phyloP scores from a whole-genome alignment of 1,140 invertebrate species.

The Ips nitidus region DNA sequence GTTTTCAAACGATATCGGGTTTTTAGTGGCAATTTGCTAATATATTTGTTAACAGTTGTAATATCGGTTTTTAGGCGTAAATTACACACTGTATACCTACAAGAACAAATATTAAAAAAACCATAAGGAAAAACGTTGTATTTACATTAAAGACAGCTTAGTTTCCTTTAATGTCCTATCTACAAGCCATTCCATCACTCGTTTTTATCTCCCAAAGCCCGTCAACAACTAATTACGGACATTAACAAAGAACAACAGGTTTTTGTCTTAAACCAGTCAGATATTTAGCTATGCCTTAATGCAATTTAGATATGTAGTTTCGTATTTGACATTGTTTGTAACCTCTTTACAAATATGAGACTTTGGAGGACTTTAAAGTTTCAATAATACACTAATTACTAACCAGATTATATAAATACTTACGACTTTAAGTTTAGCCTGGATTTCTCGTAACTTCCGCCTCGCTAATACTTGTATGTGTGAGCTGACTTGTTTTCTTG shows the following conservation, averaged over 20 bases:
- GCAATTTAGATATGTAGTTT: not conserved
- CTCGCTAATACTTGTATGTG: slow-evolving; percentile 99
- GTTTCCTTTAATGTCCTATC: slow-evolving; percentile 1
- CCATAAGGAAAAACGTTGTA: not conserved
- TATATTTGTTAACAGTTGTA: too few species aligned
- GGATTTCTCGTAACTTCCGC: slow-evolving; percentile 95
- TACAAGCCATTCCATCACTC: slow-evolving; percentile 1
- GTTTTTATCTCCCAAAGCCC: not conserved
- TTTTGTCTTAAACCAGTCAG: not conserved
- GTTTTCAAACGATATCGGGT: not conserved
- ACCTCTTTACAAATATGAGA: too few species aligned
- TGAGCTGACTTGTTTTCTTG: slow-evolving; percentile 98
- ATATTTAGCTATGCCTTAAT: not conserved
- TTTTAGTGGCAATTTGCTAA: not conserved
- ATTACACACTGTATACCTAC: too few species aligned
- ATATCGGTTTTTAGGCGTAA: too few species aligned
- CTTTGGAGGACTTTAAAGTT: not conserved
- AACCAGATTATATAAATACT: slow-evolving; percentile 52
- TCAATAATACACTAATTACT: not conserved
- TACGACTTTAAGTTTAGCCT: slow-evolving; percentile 96
- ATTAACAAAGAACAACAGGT: slow-evolving; percentile 6
- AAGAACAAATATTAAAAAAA: not conserved
- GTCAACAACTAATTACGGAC: not conserved
- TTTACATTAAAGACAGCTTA: slow-evolving; percentile 1
- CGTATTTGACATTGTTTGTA: not conserved